phyloP scores from a whole-genome alignment of 2,888 invertebrate genomes.

The Noctua pronuba region DNA sequence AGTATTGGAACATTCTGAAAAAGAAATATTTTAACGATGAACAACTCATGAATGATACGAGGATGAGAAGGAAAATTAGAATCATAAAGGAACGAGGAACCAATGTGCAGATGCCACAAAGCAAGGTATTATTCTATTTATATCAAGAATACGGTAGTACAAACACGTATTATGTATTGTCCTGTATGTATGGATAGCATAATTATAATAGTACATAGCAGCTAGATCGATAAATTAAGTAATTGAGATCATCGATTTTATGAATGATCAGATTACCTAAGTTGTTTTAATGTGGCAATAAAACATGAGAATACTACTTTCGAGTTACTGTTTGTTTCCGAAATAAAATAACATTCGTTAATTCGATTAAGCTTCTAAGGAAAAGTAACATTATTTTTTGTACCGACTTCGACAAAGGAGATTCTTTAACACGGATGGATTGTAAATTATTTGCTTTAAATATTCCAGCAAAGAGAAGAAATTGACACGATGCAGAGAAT shows the following conservation, averaged over 20 bases:
- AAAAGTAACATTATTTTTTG: neutral
- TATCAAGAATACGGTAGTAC: neutral
- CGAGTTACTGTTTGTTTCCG: neutral
- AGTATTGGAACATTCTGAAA: conserved; percentile 86
- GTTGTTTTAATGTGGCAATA: neutral
- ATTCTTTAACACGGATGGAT: neutral
- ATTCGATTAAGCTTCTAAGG: neutral
- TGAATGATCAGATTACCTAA: neutral
- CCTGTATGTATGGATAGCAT: neutral
- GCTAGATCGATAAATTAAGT: neutral
- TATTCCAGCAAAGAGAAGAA: conserved; percentile 85
- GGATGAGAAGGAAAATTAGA: conserved; percentile 80
- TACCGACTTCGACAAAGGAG: neutral
- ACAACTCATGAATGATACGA: conserved; percentile 72
- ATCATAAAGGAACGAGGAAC: conserved; percentile 86
- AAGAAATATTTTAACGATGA: conserved; percentile 80
- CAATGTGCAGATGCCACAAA: conserved; percentile 87
- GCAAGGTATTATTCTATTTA: conserved; percentile 76
- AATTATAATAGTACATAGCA: too few species aligned
- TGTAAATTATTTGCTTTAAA: conserved; percentile 1
- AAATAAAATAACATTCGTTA: neutral
- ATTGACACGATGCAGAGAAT: conserved; percentile 87
- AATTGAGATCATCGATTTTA: neutral
- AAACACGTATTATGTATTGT: neutral
- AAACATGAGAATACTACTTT: neutral